Conservation (phyloP, 1,140 invertebrate species). For the Diorhabda elongata region DNA sequence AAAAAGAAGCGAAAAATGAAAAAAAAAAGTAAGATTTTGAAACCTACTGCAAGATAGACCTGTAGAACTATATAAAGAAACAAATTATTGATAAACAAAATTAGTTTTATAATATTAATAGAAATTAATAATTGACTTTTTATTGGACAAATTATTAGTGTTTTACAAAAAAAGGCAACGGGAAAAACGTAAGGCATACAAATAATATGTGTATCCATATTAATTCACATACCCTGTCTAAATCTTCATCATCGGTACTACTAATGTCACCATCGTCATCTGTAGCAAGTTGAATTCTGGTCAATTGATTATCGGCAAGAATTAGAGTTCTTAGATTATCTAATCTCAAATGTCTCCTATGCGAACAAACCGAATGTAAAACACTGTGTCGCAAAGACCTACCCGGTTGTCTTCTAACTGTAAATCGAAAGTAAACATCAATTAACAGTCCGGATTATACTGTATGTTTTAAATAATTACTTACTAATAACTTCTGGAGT, state of each 20-base stretch:
- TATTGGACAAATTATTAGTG: too few species aligned
- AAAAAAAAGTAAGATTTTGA: too few species aligned
- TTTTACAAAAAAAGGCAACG: too few species aligned
- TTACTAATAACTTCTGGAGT: constrained; percentile 48
- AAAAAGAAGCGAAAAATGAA: too few species aligned
- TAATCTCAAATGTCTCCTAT: constrained; percentile 74
- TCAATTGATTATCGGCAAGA: constrained; percentile 79
- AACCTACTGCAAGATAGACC: too few species aligned
- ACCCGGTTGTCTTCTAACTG: constrained; percentile 47
- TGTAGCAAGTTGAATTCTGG: constrained; percentile 71
- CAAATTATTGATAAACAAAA: too few species aligned
- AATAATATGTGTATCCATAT: too few species aligned
- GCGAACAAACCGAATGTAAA: constrained; percentile 75
- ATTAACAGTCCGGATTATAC: not conserved
- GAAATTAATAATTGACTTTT: too few species aligned
- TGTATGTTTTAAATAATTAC: not conserved
- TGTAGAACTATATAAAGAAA: too few species aligned
- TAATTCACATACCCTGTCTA: constrained; percentile 51
- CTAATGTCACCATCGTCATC: constrained; percentile 60
- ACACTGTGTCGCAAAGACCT: constrained; percentile 66
- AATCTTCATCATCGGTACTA: constrained; percentile 55
- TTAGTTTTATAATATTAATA: too few species aligned
- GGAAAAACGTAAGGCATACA: too few species aligned
- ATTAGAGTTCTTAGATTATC: constrained; percentile 79
- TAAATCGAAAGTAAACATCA: constrained; percentile 8